Conservation (phyloP, 2,113 vertebrate genomes). For the Thymallus thymallus region DNA sequence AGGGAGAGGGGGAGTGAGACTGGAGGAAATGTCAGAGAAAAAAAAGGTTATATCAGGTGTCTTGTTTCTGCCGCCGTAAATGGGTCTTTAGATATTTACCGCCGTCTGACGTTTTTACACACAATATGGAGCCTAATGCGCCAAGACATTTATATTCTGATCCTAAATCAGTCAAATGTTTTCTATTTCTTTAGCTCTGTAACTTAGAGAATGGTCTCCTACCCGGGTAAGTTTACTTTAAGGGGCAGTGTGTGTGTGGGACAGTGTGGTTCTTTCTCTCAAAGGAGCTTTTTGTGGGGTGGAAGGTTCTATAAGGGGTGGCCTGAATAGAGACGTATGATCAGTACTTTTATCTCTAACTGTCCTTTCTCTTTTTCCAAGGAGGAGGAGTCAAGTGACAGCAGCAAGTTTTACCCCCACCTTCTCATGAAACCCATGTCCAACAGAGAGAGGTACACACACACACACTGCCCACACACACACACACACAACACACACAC, state of each 20-base stretch:
- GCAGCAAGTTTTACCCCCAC: conserved; percentile 82
- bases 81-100: too few species aligned
- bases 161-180: too few species aligned
- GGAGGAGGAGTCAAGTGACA: conserved; percentile 84
- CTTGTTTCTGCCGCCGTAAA: background rate
- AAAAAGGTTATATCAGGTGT: background rate
- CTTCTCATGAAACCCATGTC: conserved; percentile 99
- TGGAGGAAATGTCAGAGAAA: background rate
- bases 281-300: conserved; percentile 42
- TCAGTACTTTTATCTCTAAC: background rate
- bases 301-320: conserved; percentile 23
- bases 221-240: conserved; percentile 9
- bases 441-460: conserved; percentile 90
- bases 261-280: conserved; percentile 39
- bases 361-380: conserved; percentile 26
- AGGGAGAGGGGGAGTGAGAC: background rate
- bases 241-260: conserved; percentile 50
- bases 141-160: too few species aligned
- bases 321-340: background rate
- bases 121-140: too few species aligned
- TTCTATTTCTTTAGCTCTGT: too few species aligned
- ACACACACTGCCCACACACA: background rate
- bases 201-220: too few species aligned
- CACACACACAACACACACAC: conserved; percentile 1
- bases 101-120: too few species aligned